Base-by-base conservation (phyloP, 2,888 invertebrate species). In the Allacma fusca region DNA sequence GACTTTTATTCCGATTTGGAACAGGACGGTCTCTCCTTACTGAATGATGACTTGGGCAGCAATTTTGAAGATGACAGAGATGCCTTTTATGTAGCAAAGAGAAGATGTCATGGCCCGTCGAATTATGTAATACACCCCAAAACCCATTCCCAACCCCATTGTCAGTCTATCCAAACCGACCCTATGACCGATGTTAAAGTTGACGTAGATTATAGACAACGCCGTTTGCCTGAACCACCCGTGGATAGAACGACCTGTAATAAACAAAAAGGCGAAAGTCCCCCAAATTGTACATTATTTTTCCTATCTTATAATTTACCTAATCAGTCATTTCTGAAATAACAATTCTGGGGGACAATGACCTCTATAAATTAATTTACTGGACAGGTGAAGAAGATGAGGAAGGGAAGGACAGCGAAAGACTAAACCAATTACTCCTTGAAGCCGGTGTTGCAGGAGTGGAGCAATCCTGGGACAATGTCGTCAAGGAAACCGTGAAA, bases 71-170 rank as follows among this genome's bases (percentile, higher is more conserved):
- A 74, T 4, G 74, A 65, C 26, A 5, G 16, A 21, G 65, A 74
- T 26, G 65, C 34, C 12, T 65, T 44, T 40, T 65, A 64, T 40
- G 67, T 44, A 16, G 65, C 26, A 7, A 26, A 65, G n/a, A 50
- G 50, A n/a, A 13, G 50, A 50, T 43, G 74, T n/a, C 64, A 64
- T 44, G 65, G 24, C 24, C 74, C 74, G 9, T 67, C 74, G 34
- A 26, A 26, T 19, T 65, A 28, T 28, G 28, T 65, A 19, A 65
- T 65, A 19, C 16, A 65, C 28, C n/a, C 50, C 2, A 50, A 50
- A 50, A 50, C 19, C 50, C 50, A n/a, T 9, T 34, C 34, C 34
- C 34, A 34, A 7, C 34, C 34, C 34, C 34, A 7, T 34, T 34
- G 34, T 34, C 50, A 13, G 50, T 50, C 50, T 50, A 50, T 50